These are phyloP conservation scores for Apocheima hispidaria DNA, from an alignment of 2,888 invertebrate genomes.

Conservation along the genomic window DNA sequence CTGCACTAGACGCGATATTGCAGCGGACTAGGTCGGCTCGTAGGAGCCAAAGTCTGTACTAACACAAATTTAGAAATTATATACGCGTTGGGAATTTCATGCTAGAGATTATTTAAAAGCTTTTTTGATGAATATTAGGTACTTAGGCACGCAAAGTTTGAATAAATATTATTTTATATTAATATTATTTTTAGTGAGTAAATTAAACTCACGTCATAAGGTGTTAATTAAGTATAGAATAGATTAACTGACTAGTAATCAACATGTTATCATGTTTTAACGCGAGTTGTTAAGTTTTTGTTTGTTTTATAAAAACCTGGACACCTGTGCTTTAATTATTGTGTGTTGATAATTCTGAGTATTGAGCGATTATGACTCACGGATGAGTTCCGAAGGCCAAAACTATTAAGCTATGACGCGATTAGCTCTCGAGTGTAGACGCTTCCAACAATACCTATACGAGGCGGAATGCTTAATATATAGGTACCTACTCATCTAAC, in stretches of 20 bases:
- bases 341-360: constrained; percentile 12
- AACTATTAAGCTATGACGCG: constrained; percentile 22
- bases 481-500: neutral
- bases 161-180: neutral
- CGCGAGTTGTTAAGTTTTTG: constrained; percentile 19
- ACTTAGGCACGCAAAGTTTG: neutral
- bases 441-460: neutral
- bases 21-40: no score
- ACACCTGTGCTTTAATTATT: constrained; percentile 19
- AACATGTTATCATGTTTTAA: constrained; percentile 22
- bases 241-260: constrained; percentile 23
- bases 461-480: neutral
- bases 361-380: constrained; percentile 26
- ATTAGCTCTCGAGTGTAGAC: neutral
- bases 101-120: constrained; percentile 2
- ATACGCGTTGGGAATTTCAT: constrained; percentile 12
- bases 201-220: constrained; percentile 14
- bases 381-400: constrained; percentile 24
- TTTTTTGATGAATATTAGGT: neutral
- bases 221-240: constrained; percentile 23
- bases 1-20: no score
- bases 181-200: constrained; percentile 14
- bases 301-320: constrained; percentile 19
- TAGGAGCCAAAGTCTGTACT: no score
- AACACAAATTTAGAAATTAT: constrained; percentile 20